Evolutionary conservation across 2,797 vertebrate genomes (phyloP).

Genomic region (Argentina silus): DNA sequence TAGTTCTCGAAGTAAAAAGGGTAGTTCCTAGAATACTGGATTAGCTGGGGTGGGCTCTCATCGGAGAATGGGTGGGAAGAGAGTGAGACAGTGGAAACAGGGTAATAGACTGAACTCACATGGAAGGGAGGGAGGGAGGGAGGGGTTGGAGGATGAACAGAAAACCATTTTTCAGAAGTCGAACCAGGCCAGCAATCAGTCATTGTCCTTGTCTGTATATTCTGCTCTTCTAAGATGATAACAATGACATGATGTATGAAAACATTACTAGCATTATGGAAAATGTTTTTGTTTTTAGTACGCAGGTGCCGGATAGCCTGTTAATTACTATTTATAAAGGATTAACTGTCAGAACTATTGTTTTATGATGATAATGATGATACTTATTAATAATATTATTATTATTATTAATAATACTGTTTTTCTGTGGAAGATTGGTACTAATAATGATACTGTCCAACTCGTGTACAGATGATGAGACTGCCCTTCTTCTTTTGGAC

Average conservation of each 20-base stretch:
- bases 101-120: conserved; percentile 13
- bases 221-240: conserved; percentile 53
- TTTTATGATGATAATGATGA: conserved; percentile 54
- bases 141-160: conserved; percentile 27
- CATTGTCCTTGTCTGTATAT: conserved; percentile 69
- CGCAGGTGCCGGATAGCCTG: conserved; percentile 80
- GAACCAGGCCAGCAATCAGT: conserved; percentile 49
- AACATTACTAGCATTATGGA: conserved; percentile 58
- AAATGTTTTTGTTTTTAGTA: conserved; percentile 59
- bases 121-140: conserved; percentile 1
- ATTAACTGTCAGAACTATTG: conserved; percentile 58
- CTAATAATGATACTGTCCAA: conserved; percentile 66
- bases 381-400: conserved; percentile 37
- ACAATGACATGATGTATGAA: conserved; percentile 59
- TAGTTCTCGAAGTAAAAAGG: no score
- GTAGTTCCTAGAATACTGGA: no score
- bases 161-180: conserved; percentile 55
- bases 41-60: background rate
- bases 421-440: conserved; percentile 61
- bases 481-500: conserved; percentile 56
- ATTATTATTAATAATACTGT: conserved; percentile 54
- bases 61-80: background rate
- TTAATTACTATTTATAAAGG: conserved; percentile 72
- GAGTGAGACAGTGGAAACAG: conserved; percentile 1
- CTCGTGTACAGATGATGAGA: conserved; percentile 66